A percentile compares a stretch with the other conserved stretches of the same genome.
Conservation (phyloP, 2,113 vertebrate species). For the Pipa parva region DNA sequence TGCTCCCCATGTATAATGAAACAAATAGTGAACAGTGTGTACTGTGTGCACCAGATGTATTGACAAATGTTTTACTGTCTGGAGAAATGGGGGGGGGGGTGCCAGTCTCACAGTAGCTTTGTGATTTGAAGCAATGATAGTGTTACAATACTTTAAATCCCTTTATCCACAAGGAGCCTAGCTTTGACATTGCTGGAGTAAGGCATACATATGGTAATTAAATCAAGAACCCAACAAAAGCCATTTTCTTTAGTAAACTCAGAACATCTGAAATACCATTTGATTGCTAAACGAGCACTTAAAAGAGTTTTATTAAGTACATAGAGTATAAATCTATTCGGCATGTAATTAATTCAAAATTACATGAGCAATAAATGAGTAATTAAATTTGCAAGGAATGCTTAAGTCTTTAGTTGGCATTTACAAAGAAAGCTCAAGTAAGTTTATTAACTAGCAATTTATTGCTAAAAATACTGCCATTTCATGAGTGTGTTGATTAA, state of each 20-base stretch:
- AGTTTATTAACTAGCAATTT: constrained; percentile 73
- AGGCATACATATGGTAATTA: constrained; percentile 17
- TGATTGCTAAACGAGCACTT: constrained; percentile 72
- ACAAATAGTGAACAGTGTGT: too few relatives aligned
- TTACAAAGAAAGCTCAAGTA: constrained; percentile 67
- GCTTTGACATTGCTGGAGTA: neutral
- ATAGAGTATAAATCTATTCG: constrained; percentile 77
- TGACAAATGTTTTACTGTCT: too few relatives aligned
- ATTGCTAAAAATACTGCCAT: constrained; percentile 70
- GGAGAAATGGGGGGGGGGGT: too few relatives aligned
- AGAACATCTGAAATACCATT: constrained; percentile 67
- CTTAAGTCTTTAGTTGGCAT: constrained; percentile 73
- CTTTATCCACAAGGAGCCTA: too few relatives aligned
- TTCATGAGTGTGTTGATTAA: constrained; percentile 63
- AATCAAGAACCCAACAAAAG: constrained; percentile 44
- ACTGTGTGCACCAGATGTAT: too few relatives aligned
- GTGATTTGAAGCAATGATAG: too few relatives aligned
- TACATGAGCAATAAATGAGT: constrained; percentile 72
- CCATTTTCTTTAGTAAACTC: constrained; percentile 59
- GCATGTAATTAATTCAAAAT: constrained; percentile 80
- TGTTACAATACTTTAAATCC: too few relatives aligned
- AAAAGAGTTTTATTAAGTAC: constrained; percentile 73
- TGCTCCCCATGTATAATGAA: too few relatives aligned
- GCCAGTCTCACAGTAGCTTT: too few relatives aligned
- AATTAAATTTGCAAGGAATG: constrained; percentile 69